Conservation (phyloP, 2,888 invertebrate genomes). For the Ceriagrion tenellum region DNA sequence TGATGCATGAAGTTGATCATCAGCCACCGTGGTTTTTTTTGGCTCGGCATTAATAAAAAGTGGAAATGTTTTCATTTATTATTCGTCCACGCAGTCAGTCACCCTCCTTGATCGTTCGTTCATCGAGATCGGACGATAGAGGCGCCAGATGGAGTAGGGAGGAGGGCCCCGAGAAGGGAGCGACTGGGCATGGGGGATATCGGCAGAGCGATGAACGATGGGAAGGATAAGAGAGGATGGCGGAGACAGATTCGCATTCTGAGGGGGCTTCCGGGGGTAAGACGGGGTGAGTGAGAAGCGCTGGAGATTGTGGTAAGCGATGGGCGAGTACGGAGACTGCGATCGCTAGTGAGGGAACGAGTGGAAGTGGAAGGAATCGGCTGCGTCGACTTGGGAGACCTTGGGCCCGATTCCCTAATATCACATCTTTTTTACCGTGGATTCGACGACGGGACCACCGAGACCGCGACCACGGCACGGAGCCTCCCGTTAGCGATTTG, state of each 20-base stretch:
- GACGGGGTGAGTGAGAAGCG: neutral
- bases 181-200: neutral
- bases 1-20: too few species aligned
- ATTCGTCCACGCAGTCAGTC: too few species aligned
- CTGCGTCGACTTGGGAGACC: neutral
- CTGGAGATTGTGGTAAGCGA: neutral
- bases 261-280: neutral
- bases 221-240: conserved; percentile 5
- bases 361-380: neutral
- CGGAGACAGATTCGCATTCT: neutral
- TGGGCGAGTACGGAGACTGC: neutral
- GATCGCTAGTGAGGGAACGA: neutral
- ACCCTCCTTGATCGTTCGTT: neutral
- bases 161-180: neutral
- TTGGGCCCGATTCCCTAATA: too few species aligned
- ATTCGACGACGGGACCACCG: too few species aligned
- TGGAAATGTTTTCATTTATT: too few species aligned
- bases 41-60: too few species aligned
- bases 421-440: too few species aligned
- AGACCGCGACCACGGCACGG: too few species aligned
- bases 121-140: neutral
- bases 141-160: neutral
- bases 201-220: neutral
- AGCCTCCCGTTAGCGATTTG: too few species aligned
- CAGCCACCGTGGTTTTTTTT: too few species aligned